A percentile compares a stretch with the other conserved stretches of the same genome.
Conservation (phyloP, 2,888 invertebrate genomes). For the Morpho helenor region DNA sequence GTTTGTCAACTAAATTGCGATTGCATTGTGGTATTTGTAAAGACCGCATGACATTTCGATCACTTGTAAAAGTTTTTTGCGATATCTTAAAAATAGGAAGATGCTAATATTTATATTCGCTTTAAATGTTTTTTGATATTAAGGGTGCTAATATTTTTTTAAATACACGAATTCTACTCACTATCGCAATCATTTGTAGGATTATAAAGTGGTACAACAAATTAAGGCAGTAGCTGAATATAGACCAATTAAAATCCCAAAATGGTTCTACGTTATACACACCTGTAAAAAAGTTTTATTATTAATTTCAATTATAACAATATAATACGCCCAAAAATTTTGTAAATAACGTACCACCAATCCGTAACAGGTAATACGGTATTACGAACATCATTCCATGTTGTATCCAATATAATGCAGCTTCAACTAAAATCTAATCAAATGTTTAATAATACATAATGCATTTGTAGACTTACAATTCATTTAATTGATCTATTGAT, state of each 20-base stretch:
- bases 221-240: conserved; percentile 88
- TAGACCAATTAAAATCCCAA: conserved; percentile 88
- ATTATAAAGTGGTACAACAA: conserved; percentile 91
- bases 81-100: conserved; percentile 10
- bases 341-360: conserved; percentile 84
- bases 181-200: conserved; percentile 83
- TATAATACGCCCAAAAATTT: conserved; percentile 20
- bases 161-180: conserved; percentile 51
- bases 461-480: neutral
- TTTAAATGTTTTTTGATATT: too few species aligned
- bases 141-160: too few species aligned
- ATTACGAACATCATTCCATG: conserved; percentile 97
- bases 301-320: conserved; percentile 34
- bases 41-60: too few species aligned
- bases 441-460: neutral
- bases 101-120: too few species aligned
- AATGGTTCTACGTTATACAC: conserved; percentile 89
- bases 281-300: conserved; percentile 76
- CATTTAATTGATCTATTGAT: too few species aligned
- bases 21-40: too few species aligned
- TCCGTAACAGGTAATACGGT: conserved; percentile 93
- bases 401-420: conserved; percentile 96
- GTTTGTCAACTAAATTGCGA: too few species aligned
- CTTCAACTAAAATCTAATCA: conserved; percentile 92
- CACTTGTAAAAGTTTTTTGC: too few species aligned